Evolutionary conservation across 2,888 invertebrate genomes (phyloP), one percentile per base, ranked within the genome.

Genomic region (Sclerodermus sp.): DNA sequence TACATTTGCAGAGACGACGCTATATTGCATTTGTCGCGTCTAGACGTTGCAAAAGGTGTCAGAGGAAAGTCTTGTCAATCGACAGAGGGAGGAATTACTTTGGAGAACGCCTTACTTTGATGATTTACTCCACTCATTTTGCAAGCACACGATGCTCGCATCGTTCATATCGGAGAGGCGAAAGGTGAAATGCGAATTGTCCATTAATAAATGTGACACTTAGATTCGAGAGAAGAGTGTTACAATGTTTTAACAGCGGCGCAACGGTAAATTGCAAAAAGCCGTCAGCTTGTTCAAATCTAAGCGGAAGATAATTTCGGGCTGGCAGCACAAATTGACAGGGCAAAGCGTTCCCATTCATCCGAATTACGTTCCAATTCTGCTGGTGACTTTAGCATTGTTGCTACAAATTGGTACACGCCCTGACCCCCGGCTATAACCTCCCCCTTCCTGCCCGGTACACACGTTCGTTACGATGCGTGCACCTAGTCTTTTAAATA

Each of bases 391-490:
- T 77, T 74, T 70, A 67, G 74, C 71, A 76, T 77, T 77, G 76
- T 77, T 74, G 74, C 69, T 72, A 64, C 73, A 76, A 77, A 77
- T 77, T 77, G 77, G 77, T 77, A 70, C 67, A 74, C 77, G 77
- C 76, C 77, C 76, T 68, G 64, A 66, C 71, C 67, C 64, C 62
- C 58, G 64, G 60, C 58, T 30, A 39, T 55, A 53, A 51, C 54
- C 60, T 41, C 40, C 50, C 52, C 53, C 50, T 49, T 57, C 51
- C 53, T 56, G 55, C 51, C 50, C 48, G 34, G 12, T 38, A 23
- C 54, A 53, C 54, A 38, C 53, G 50, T 45, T 47, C 48, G 51
- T 53, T 50, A 53, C 49, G 49, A 58, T 56, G 53, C 51, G 47
- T 58, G 47, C 39, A 31, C 52, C 39, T 32, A 36, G 42, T 53